Evolutionary conservation across 1,140 invertebrate species (phyloP).

Genomic region (Arctopsyche grandis): DNA sequence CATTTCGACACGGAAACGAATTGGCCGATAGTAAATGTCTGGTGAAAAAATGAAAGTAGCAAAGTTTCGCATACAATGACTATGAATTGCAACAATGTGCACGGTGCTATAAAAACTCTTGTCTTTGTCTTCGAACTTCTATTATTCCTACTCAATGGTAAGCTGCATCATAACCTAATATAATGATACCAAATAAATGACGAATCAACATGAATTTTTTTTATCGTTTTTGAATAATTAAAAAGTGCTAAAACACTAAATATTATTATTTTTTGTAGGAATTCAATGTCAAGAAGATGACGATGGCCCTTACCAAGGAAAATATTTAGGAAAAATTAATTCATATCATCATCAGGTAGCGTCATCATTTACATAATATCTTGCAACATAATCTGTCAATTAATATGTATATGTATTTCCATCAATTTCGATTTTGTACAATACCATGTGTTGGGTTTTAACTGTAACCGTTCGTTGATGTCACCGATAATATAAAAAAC

Average conservation of each 20-base stretch:
- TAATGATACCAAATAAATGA: background rate
- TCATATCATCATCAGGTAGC: slow-evolving; percentile 85
- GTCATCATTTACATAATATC: background rate
- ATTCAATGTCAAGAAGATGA: slow-evolving; percentile 65
- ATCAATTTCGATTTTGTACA: background rate
- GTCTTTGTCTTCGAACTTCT: background rate
- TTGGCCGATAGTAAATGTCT: background rate
- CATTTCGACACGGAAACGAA: background rate
- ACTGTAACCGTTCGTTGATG: slow-evolving; percentile 33
- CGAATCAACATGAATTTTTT: too few species aligned
- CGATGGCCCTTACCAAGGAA: slow-evolving; percentile 80
- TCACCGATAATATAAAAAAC: background rate
- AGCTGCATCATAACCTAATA: background rate
- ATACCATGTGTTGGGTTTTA: slow-evolving; percentile 10
- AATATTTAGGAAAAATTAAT: slow-evolving; percentile 86
- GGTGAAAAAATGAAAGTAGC: background rate
- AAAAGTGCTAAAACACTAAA: background rate
- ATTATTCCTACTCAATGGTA: background rate
- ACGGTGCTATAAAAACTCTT: background rate
- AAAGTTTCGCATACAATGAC: background rate
- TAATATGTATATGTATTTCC: background rate
- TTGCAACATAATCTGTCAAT: background rate
- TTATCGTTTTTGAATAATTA: too few species aligned
- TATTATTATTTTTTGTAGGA: slow-evolving; percentile 55
- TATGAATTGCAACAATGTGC: background rate